phyloP scores from a whole-genome alignment of 2,888 invertebrate species.

The Ceriagrion tenellum region DNA sequence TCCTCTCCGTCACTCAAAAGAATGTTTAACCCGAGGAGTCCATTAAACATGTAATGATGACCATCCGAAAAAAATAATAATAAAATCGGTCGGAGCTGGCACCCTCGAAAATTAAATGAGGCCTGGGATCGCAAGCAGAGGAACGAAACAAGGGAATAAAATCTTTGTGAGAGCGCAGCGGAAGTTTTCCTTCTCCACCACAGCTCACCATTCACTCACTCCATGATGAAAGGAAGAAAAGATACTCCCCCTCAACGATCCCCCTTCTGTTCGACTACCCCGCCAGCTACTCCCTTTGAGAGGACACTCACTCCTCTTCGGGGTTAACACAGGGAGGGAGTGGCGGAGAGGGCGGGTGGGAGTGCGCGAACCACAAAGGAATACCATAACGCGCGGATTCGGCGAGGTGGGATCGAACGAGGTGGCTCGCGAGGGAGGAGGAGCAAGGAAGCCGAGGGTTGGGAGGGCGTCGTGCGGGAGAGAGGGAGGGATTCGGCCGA shows the following conservation, averaged over 20 bases:
- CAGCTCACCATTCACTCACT: neutral
- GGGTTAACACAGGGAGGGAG: neutral
- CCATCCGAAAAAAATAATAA: neutral
- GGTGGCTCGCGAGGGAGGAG: neutral
- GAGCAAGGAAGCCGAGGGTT: neutral
- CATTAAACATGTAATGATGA: neutral
- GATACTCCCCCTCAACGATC: neutral
- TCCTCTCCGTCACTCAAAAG: neutral
- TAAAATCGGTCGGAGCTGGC: neutral
- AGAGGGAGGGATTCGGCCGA: too few species aligned
- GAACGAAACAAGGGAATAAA: neutral
- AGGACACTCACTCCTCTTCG: slow-evolving; percentile 9
- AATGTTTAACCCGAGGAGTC: neutral
- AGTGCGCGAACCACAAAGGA: neutral
- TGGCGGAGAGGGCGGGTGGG: neutral
- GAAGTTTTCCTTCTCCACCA: neutral
- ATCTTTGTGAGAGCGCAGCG: neutral
- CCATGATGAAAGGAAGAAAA: neutral
- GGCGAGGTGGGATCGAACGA: neutral
- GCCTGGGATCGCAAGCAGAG: neutral
- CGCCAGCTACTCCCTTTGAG: neutral
- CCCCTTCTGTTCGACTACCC: neutral
- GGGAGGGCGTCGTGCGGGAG: neutral
- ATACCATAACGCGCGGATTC: neutral
- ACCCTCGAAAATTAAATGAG: neutral